A percentile compares a stretch with the other conserved stretches of the same genome.
Conservation (phyloP, 2,797 vertebrate genomes). For the Rhinella marina region DNA sequence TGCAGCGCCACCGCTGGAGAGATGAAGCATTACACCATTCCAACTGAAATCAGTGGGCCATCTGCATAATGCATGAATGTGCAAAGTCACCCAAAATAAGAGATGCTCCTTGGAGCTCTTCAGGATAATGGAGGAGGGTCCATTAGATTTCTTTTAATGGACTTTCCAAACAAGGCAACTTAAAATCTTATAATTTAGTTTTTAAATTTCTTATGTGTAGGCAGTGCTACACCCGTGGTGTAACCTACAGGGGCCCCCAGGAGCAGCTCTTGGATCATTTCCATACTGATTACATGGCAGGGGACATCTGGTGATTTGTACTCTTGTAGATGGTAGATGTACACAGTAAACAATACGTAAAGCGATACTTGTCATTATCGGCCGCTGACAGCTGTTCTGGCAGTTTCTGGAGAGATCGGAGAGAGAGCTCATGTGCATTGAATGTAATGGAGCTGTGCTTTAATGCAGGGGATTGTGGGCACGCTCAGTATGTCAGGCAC, state of each 20-base stretch:
- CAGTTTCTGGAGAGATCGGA: not conserved
- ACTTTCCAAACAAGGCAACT: no score
- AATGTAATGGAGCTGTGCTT: not conserved
- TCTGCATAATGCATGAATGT: not conserved
- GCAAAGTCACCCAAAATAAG: not conserved
- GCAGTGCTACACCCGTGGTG: not conserved
- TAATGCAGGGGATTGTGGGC: not conserved
- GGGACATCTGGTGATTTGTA: not conserved
- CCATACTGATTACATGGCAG: not conserved
- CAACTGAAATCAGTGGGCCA: not conserved
- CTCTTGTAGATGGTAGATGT: not conserved
- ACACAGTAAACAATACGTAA: conserved; percentile 2
- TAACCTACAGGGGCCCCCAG: not conserved
- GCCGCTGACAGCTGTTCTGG: not conserved
- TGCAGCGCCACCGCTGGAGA: not conserved
- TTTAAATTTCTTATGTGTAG: not conserved
- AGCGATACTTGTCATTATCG: conserved; percentile 9
- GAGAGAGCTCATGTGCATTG: not conserved
- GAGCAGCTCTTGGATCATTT: not conserved
- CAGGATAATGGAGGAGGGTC: no score
- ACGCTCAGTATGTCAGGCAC: not conserved
- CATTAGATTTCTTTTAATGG: no score
- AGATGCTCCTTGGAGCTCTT: no score
- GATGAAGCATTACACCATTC: not conserved
- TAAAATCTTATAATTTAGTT: not conserved